A percentile compares a stretch with the other conserved stretches of the same genome.
These are phyloP conservation scores for Galaxias olidus DNA, from an alignment of 2,797 vertebrate genomes.

Conservation along the genomic window DNA sequence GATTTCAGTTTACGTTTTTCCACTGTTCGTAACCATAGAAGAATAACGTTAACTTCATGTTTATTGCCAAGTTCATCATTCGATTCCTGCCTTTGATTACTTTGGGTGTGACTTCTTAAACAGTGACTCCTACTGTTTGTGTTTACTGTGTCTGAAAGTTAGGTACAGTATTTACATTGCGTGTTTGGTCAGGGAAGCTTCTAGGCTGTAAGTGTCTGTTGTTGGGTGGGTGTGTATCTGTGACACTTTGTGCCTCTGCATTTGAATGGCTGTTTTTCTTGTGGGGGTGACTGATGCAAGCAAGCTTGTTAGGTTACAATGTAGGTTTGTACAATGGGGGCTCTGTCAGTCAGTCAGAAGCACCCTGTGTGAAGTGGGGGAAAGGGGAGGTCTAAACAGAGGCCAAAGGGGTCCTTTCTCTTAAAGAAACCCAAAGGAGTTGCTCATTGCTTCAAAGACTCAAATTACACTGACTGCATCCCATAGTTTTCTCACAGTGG, in stretches of 20 bases:
- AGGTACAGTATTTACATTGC: slow-evolving; percentile 29
- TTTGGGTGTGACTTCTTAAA: slow-evolving; percentile 43
- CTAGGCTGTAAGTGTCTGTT: too few species aligned
- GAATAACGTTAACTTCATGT: background rate
- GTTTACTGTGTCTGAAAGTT: slow-evolving; percentile 15
- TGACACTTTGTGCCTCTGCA: slow-evolving; percentile 14
- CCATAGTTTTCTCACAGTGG: slow-evolving; percentile 40
- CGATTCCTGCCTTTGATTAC: slow-evolving; percentile 40
- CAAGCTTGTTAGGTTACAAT: slow-evolving; percentile 48
- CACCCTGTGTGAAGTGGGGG: slow-evolving; percentile 24
- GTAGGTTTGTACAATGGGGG: slow-evolving; percentile 57
- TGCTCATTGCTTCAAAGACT: slow-evolving; percentile 32
- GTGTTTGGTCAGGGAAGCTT: slow-evolving; percentile 21
- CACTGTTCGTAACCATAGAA: background rate
- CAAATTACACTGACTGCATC: slow-evolving; percentile 33
- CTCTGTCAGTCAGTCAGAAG: slow-evolving; percentile 60
- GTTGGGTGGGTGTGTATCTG: slow-evolving; percentile 35
- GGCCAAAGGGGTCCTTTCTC: slow-evolving; percentile 47
- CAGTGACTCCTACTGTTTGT: too few species aligned
- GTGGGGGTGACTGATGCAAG: slow-evolving; percentile 34
- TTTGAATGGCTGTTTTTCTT: slow-evolving; percentile 8
- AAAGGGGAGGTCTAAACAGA: slow-evolving; percentile 45
- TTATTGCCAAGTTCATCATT: background rate
- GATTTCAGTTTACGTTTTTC: too few species aligned
- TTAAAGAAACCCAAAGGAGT: slow-evolving; percentile 37